phyloP scores from a whole-genome alignment of 1,140 invertebrate species.

The Colletes latitarsis region DNA sequence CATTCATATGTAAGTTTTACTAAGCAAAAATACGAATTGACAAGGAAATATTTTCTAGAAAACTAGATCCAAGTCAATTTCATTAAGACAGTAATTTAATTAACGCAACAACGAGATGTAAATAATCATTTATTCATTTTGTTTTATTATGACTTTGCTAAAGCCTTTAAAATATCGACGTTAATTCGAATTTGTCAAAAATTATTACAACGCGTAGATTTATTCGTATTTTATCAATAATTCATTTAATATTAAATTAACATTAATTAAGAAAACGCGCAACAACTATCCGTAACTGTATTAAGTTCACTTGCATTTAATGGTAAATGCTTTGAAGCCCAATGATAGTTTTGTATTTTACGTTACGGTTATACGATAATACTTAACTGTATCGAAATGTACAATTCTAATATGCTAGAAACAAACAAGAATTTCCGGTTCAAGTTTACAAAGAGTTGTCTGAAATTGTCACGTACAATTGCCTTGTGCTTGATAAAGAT shows the following conservation, averaged over 20 bases:
- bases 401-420: not conserved
- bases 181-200: not conserved
- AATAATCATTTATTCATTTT: conserved; percentile 9
- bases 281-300: not conserved
- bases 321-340: not conserved
- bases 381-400: not conserved
- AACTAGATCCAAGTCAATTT: not conserved
- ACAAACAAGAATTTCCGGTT: not conserved
- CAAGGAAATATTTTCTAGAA: not conserved
- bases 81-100: not conserved
- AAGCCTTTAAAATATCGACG: not conserved
- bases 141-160: not conserved
- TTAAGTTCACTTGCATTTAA: not conserved
- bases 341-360: not conserved
- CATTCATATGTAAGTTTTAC: not conserved
- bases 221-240: conserved; percentile 2
- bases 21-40: not conserved
- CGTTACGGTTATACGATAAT: not conserved
- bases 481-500: conserved; percentile 7
- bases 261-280: not conserved
- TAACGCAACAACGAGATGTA: not conserved
- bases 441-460: not conserved
- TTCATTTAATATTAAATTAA: not conserved
- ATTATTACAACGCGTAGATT: not conserved
- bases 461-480: not conserved